Conservation (phyloP, 1,140 invertebrate species). For the Periplaneta americana region DNA sequence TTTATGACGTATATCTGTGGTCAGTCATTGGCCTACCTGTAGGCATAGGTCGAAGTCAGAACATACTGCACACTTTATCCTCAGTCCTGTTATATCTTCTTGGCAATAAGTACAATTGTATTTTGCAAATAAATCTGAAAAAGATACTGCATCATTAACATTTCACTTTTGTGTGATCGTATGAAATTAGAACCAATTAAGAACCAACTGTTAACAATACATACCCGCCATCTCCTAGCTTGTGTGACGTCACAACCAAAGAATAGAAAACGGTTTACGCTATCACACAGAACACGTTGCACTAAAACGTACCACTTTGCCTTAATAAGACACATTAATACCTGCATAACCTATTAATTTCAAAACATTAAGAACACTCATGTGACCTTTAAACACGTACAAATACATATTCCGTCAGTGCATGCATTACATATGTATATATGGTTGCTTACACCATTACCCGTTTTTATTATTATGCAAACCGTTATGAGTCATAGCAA, state of each 20-base stretch:
- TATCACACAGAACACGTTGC: not conserved
- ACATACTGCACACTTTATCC: constrained; percentile 85
- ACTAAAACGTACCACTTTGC: not conserved
- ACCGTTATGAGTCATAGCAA: too few relatives aligned
- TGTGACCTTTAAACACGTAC: too few relatives aligned
- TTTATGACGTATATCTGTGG: not conserved
- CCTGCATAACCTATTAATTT: too few relatives aligned
- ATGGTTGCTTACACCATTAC: too few relatives aligned
- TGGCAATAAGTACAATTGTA: constrained; percentile 88
- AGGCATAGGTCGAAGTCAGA: constrained; percentile 83
- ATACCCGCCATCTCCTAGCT: not conserved
- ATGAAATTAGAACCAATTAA: not conserved
- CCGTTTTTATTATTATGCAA: too few relatives aligned
- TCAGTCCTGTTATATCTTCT: constrained; percentile 78
- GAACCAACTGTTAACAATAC: not conserved
- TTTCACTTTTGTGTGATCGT: not conserved
- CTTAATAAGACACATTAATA: too few relatives aligned
- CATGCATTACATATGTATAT: too few relatives aligned
- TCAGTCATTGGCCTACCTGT: constrained; percentile 60
- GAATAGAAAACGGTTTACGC: not conserved
- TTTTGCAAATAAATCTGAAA: constrained; percentile 65
- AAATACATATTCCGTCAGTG: too few relatives aligned
- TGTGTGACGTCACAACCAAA: not conserved
- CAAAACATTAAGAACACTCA: too few relatives aligned
- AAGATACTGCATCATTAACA: not conserved